These are phyloP conservation scores for Darevskia mixta DNA, from an alignment of 2,797 vertebrate species.

Conservation along the genomic window DNA sequence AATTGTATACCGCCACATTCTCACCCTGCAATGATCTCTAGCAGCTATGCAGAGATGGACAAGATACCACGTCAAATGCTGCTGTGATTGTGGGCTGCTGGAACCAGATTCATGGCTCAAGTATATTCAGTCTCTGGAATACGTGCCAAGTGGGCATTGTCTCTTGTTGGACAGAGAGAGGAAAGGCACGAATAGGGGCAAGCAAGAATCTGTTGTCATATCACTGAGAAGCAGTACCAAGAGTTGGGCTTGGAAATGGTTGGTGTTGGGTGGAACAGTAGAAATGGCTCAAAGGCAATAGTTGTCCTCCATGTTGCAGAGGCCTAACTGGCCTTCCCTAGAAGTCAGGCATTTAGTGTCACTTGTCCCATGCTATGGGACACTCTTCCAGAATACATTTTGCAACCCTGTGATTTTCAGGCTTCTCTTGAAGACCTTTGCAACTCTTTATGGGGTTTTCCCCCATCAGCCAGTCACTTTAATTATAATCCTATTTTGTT, in stretches of 20 bases:
- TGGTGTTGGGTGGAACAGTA: not conserved
- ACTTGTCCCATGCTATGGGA: too few species aligned
- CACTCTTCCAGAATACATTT: too few species aligned
- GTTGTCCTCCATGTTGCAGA: too few species aligned
- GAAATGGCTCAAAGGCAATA: not conserved
- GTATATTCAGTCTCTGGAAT: not conserved
- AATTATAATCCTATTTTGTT: too few species aligned
- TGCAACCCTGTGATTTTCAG: too few species aligned
- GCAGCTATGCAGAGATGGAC: not conserved
- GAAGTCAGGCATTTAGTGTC: too few species aligned
- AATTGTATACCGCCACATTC: not conserved
- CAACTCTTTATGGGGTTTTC: too few species aligned
- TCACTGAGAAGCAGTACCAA: not conserved
- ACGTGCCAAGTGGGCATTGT: not conserved
- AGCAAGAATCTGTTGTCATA: not conserved
- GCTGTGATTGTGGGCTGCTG: not conserved
- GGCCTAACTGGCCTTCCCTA: too few species aligned
- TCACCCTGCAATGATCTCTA: not conserved
- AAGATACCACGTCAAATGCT: not conserved
- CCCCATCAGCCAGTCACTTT: too few species aligned
- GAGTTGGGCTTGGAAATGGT: constrained; percentile 2
- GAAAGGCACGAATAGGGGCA: not conserved
- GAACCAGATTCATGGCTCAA: not conserved
- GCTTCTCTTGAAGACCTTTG: too few species aligned
- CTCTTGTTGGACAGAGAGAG: not conserved